Evolutionary conservation across 2,888 invertebrate species (phyloP), one percentile per base, ranked within the genome.

Genomic region (Eupithecia subfuscata): DNA sequence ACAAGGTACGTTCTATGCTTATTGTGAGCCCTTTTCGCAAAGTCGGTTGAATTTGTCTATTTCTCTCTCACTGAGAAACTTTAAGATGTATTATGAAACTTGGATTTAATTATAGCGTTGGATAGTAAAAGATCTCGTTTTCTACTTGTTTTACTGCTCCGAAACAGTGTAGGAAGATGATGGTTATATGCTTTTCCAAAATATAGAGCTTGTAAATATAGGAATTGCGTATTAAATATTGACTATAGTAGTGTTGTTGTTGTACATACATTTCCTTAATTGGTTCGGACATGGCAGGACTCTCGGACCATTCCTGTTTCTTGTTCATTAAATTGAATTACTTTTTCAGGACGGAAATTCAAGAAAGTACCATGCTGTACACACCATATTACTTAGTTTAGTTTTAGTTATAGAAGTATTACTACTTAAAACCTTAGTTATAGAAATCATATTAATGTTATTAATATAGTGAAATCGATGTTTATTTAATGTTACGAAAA

Each of bases 401-500:
- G 78, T 74, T 73, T 72, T 79, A 78, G 63, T 76, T 75, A 78
- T 78, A 73, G 76, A 76, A 75, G 72, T 77, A 77, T 34, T 67
- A 40, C 71, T 76, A 78, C 69, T 76, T 82, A 86, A 84, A 84
- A 80, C 73, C 80, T 76, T 84, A 83, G 81, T 79, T 82, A 79
- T 80, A 80, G 80, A 73, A 70, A 79, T 75, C 78, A 75, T 83
- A 84, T 80, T 84, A 84, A 86, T 86, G 84, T 87, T 88, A 81
- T 79, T 74, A 75, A 84, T 83, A 84, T 79, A 81, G 81, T 81
- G 75, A 82, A 83, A 86, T 85, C 84, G 84, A 88, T 89, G 84
- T 91, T 88, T 93, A 92, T 88, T 84, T 87, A 89, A 89, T 87
- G 90, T 91, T 90, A 87, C 84, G 90, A 89, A 89, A 89, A 89